phyloP scores from a whole-genome alignment of 1,140 invertebrate genomes.

The Drosophila ironensis region DNA sequence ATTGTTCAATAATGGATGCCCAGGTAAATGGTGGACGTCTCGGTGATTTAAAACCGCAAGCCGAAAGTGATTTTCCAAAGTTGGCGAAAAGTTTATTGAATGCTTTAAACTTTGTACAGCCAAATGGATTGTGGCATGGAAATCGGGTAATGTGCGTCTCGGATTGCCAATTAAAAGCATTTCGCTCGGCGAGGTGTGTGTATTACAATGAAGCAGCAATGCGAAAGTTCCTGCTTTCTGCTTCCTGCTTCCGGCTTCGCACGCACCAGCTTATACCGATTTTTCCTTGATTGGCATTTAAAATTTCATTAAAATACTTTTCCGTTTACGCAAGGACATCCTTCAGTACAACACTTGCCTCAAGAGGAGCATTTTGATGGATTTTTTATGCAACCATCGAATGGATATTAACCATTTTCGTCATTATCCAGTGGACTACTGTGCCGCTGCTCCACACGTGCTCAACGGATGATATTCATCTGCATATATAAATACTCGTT shows the following conservation, averaged over 20 bases:
- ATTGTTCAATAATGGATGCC: no score
- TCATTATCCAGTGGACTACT: constrained; percentile 41
- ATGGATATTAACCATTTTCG: constrained; percentile 55
- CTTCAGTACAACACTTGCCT: constrained; percentile 8
- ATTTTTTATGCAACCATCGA: constrained; percentile 4
- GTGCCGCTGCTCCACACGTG: constrained; percentile 17
- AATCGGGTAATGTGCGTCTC: constrained; percentile 32
- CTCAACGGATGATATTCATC: constrained; percentile 19
- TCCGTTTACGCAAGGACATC: constrained; percentile 6
- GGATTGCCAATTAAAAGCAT: constrained; percentile 42
- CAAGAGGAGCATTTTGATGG: neutral
- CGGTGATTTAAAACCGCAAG: constrained; percentile 23
- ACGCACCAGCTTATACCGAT: constrained; percentile 6
- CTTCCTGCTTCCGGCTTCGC: no score
- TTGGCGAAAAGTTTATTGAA: constrained; percentile 33
- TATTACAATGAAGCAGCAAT: neutral
- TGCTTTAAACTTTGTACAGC: constrained; percentile 15
- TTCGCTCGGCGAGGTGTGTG: neutral
- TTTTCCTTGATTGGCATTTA: constrained; percentile 38
- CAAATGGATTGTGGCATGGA: constrained; percentile 33
- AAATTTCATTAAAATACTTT: constrained; percentile 52
- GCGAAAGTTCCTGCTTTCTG: constrained; percentile 4
- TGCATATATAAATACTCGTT: constrained; percentile 36
- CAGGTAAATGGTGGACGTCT: no score
- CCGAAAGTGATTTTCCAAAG: constrained; percentile 26